Base-by-base conservation (phyloP, 2,888 invertebrate species). In the Sipha maydis region DNA sequence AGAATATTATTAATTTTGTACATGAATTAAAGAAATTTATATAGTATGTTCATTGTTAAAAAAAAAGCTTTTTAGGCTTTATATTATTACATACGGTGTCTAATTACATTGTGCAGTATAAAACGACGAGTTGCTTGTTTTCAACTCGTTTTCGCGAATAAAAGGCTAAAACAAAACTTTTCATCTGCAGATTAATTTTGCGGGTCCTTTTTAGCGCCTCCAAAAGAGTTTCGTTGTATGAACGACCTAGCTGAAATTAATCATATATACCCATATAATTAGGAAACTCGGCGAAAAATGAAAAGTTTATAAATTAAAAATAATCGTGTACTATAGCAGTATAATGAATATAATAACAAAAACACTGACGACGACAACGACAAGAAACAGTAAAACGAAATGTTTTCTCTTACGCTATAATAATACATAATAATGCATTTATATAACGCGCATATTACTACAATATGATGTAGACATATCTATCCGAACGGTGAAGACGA, bases 81-180 rank as follows among this genome's bases (percentile, higher is more conserved):
- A 28, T 69, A 41, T 69, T 19, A n/a, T 34, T n/a, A 77, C n/a
- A 48, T n/a, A 77, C 56, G 75, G 75, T 28, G 75, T 75, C 75
- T 75, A 56, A 84, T 75, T 84, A 56, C 75, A 5, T 38, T 28
- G 3, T 54, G 19, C 14, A 69, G 54, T 34, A 71, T 56, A 38
- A 61, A 41, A 84, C 38, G 69, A 56, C 79, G 78, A 86, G 78
- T 69, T 21, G 85, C 54, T 71, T 54, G 85, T 86, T 86, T 85
- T 85, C 85, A 85, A 85, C 85, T 78, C 85, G 85, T 85, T 85
- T 86, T 86, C 85, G 38, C 69, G 54, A 79, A 79, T 86, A 79
- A 86, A 86, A 86, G n/a, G 79, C 75, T 61, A 38, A 73, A 75
- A 79, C 85, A 61, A 86, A 86, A 86, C 71, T 86, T 86, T 86